Evolutionary conservation across 2,888 invertebrate species (phyloP), one percentile per base, ranked within the genome.

Genomic region (Falcaria lacertinaria): DNA sequence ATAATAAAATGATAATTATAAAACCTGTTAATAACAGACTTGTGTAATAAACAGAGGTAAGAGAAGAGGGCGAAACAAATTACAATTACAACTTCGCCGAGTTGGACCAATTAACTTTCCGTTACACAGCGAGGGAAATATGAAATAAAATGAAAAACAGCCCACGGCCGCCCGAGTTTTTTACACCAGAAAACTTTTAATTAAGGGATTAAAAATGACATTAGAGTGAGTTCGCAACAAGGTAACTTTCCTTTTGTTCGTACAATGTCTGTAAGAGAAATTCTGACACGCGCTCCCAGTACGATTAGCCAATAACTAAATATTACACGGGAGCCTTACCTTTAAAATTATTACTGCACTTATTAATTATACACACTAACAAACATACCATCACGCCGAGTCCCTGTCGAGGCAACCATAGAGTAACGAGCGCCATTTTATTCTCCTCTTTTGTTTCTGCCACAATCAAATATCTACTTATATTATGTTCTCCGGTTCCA

Each of bases 151-250:
- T 79, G 81, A 79, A 84, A 83, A 83, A 83, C 80, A 79, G 77
- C 82, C 76, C 64, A 70, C 70, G 74, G 78, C 72, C 65, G 60
- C 50, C 57, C 48, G 69, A 64, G 66, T 77, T 78, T 83, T 80
- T 82, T 82, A 73, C 74, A 70, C 66, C 57, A 73, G 51, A 61
- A 75, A 88, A 88, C 82, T 88, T 88, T 89, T 88, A 89, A 88
- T 87, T 87, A 89, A 85, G 82, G 87, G 83, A 85, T 87, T 85
- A 87, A 87, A 88, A 86, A 85, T 87, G 87, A 84, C 85, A 88
- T 86, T 83, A 84, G 70, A 83, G 71, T 66, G 75, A 81, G 84
- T 76, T 83, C 60, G 77, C 65, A 77, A 80, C 79, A 81, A 76
- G 75, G 77, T 77, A 78, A 80, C 75, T 80, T 81, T 75, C 52